These are phyloP conservation scores for Nemopilema nomurai DNA, from an alignment of 30 jellyfish, hydroid and myxozoan genomes.

Conservation along the genomic window DNA sequence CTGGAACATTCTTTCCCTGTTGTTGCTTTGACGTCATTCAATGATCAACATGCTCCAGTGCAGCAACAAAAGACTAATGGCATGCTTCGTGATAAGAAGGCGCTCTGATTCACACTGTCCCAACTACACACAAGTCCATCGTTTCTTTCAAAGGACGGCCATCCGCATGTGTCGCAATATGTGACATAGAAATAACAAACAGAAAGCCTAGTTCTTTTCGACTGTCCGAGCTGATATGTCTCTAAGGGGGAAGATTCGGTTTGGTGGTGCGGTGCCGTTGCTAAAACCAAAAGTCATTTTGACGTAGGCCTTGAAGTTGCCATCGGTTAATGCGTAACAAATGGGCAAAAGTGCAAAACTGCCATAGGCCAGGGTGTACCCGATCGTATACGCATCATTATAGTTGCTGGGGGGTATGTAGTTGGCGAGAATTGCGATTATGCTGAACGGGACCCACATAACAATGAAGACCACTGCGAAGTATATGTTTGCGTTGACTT, in stretches of 20 bases:
- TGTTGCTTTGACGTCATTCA: no score
- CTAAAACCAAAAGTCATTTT: background rate
- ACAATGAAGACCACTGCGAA: conserved; percentile 65
- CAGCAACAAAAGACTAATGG: no score
- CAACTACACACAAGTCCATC: no score
- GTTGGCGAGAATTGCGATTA: conserved; percentile 52
- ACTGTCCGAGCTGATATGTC: background rate
- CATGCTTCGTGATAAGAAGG: no score
- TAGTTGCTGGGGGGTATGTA: conserved; percentile 48
- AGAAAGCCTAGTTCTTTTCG: background rate
- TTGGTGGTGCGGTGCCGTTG: background rate
- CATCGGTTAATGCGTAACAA: conserved; percentile 64
- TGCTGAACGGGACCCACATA: conserved; percentile 74
- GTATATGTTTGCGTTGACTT: conserved; percentile 57
- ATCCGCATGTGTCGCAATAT: no score
- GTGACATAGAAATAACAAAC: no score
- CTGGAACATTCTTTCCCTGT: no score
- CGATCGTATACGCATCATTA: conserved; percentile 60
- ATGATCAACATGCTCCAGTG: no score
- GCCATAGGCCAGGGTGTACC: conserved; percentile 56
- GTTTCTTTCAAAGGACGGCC: no score
- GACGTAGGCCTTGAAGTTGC: conserved; percentile 51
- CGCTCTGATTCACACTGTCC: no score
- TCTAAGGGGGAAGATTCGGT: background rate
- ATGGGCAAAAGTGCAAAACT: conserved; percentile 73